Conservation (phyloP, 1,140 invertebrate species). For the Kradibia gibbosae region DNA sequence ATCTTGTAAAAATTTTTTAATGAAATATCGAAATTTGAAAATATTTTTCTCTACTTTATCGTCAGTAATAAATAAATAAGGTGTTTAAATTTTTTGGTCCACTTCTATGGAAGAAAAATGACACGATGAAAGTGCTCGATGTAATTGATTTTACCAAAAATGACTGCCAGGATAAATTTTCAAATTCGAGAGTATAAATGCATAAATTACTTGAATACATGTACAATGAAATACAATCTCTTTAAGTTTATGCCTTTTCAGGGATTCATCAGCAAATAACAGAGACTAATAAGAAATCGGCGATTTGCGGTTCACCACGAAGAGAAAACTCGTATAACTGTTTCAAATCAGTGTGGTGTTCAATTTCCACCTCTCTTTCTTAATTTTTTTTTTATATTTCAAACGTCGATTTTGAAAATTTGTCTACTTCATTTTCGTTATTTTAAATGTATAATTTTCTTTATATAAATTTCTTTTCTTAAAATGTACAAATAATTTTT, state of each 20-base stretch:
- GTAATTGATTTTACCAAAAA: no score
- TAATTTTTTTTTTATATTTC: background rate
- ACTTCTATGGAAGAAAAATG: no score
- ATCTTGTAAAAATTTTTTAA: no score
- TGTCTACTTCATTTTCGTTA: background rate
- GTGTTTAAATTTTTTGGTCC: no score
- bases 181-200: background rate
- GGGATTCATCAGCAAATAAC: slow-evolving; percentile 14
- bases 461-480: no score
- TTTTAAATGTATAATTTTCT: no score
- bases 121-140: no score
- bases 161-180: slow-evolving; percentile 14
- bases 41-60: no score
- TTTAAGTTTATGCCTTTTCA: background rate
- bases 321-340: slow-evolving; percentile 16
- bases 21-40: no score
- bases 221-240: background rate
- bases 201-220: background rate
- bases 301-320: slow-evolving; percentile 10
- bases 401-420: background rate
- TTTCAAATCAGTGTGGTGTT: slow-evolving; percentile 8
- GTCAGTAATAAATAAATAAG: no score
- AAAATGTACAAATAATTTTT: no score
- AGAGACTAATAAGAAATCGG: slow-evolving; percentile 5
- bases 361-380: slow-evolving; percentile 1